Base-by-base conservation (phyloP, 2,888 invertebrate genomes). In the Ischnus inquisitorius region DNA sequence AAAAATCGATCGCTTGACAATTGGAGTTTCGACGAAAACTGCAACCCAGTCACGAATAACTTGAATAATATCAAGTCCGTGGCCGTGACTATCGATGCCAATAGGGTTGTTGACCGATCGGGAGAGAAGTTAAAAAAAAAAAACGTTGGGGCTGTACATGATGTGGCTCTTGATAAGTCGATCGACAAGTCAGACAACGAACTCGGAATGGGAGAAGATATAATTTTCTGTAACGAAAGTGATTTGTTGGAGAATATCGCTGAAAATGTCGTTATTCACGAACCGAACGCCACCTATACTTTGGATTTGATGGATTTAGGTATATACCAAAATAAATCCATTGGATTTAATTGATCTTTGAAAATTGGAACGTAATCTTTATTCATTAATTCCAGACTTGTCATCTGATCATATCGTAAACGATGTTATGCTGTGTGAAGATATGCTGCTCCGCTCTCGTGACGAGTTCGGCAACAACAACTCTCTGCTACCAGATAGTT, bases 21-120 rank as follows among this genome's bases (percentile, higher is more conserved):
- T 57, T 57, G 19, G 41, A 43, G 14, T 22, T 14, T 57, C 71
- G 71, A 57, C 54, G 57, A 57, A 34, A 71, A 57, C 22, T 57
- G 71, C 22, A 57, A 71, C 57, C 41, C 25, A 39, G 57, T 57
- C 57, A 57, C 71, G 54, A 57, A 8, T 14, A 71, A 71, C 12
- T 34, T 41, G 39, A 57, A 71, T 1, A 41, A 57, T 54, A 12
- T 43, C 65, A 43, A 46, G 6, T 67, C 5, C 43, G n/a, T 6
- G 25, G 43, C 14, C 46, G 22, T 22, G n/a, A 8, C 41, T 19
- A 25, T 67, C 46, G 22, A 67, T 22, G 19, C 65, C 65, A 25
- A 67, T 12, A 43, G 12, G 22, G 43, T 25, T 67, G 46, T 25
- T 19, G 14, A 46, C 43, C 43, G 22, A 39, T 71, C 57, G 16